A percentile compares a stretch with the other conserved stretches of the same genome.
Evolutionary conservation across 2,113 vertebrate species (phyloP).

Genomic region (Zeus faber): DNA sequence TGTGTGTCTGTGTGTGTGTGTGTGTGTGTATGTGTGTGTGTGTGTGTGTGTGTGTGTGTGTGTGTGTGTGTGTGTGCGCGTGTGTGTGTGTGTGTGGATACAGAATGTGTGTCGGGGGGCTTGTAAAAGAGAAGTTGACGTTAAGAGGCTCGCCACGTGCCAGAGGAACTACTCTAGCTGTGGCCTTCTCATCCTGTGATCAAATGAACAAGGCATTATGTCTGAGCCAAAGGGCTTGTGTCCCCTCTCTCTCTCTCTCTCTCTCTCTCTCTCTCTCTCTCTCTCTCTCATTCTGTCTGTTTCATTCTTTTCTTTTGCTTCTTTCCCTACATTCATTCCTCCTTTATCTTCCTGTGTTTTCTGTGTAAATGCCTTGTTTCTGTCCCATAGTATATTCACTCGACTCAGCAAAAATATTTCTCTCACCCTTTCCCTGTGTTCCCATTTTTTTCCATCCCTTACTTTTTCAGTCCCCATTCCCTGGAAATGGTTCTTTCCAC

Average conservation of each 20-base stretch:
- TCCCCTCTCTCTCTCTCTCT: not conserved
- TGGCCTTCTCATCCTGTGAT: slow-evolving; percentile 45
- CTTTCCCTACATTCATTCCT: not conserved
- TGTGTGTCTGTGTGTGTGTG: not conserved
- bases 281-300: slow-evolving; percentile 45
- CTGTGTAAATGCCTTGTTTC: no score
- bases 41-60: slow-evolving; percentile 24
- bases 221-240: slow-evolving; percentile 35
- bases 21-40: not conserved
- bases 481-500: no score
- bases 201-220: slow-evolving; percentile 49
- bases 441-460: no score
- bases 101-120: slow-evolving; percentile 52
- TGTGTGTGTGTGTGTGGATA: slow-evolving; percentile 19
- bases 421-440: no score
- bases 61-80: slow-evolving; percentile 37
- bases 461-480: no score
- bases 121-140: slow-evolving; percentile 61
- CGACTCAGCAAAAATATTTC: no score
- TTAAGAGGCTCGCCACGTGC: slow-evolving; percentile 55
- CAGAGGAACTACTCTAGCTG: slow-evolving; percentile 45
- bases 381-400: no score
- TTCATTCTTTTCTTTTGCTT: not conserved
- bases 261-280: not conserved
- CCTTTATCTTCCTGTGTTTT: not conserved